Evolutionary conservation across 2,888 invertebrate genomes (phyloP).

Genomic region (Aplocera efformata): DNA sequence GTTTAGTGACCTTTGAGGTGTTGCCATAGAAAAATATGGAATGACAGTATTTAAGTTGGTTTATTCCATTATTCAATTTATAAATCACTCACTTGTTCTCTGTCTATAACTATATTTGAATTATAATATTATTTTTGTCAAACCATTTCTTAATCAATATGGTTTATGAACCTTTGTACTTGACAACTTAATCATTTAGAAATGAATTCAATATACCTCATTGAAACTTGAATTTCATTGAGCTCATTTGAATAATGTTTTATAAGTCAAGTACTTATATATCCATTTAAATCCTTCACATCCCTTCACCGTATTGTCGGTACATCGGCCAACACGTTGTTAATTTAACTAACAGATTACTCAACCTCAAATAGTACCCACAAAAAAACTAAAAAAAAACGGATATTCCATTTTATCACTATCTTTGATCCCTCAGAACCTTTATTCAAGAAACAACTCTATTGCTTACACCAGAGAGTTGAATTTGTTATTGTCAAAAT

Average conservation of each 20-base stretch:
- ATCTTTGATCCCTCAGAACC: conserved; percentile 22
- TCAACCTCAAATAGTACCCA: conserved; percentile 36
- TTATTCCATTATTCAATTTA: too few relatives aligned
- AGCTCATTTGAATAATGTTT: conserved; percentile 16
- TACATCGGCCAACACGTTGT: conserved; percentile 39
- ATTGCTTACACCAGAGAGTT: accelerated
- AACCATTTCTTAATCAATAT: too few relatives aligned
- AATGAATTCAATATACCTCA: too few relatives aligned
- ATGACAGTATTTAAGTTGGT: too few relatives aligned
- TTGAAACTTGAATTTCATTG: conserved; percentile 8
- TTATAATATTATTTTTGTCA: too few relatives aligned
- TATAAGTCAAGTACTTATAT: conserved; percentile 1
- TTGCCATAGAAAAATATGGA: too few relatives aligned
- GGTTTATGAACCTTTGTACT: too few relatives aligned
- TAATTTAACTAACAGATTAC: conserved; percentile 47
- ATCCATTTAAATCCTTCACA: too few relatives aligned
- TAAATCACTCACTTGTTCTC: too few relatives aligned
- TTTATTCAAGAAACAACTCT: conserved; percentile 16
- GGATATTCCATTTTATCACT: conserved; percentile 38
- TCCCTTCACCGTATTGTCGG: conserved; percentile 9
- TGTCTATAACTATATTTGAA: too few relatives aligned
- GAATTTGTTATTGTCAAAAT: conserved; percentile 4
- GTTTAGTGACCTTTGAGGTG: too few relatives aligned
- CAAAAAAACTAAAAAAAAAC: conserved; percentile 31
- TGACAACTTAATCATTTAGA: too few relatives aligned